These are phyloP conservation scores for Lochmaea crataegi DNA, from an alignment of 2,888 invertebrate genomes.

Conservation along the genomic window DNA sequence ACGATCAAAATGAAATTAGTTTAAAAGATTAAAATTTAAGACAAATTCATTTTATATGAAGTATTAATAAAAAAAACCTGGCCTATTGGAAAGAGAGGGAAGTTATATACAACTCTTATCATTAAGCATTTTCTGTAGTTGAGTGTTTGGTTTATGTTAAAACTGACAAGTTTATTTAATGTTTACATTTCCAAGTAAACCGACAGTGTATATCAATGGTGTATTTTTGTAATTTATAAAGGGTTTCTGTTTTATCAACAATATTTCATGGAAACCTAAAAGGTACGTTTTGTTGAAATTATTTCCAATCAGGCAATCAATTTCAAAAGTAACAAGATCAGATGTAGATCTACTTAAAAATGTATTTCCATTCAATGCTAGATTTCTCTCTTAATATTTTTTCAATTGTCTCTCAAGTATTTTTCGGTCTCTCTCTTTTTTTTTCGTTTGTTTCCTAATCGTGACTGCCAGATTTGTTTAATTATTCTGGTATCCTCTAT, in stretches of 20 bases:
- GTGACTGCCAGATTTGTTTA: no score
- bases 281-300: neutral
- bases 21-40: no score
- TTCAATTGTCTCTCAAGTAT: no score
- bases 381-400: no score
- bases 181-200: constrained; percentile 26
- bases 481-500: no score
- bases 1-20: no score
- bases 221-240: constrained; percentile 28
- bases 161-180: constrained; percentile 34
- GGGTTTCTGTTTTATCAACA: neutral
- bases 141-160: constrained; percentile 33
- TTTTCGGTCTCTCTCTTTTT: no score
- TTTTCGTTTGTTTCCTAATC: no score
- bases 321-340: neutral
- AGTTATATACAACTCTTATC: constrained; percentile 28
- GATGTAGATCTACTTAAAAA: neutral
- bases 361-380: no score
- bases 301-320: neutral
- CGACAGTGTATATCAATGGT: constrained; percentile 18
- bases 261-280: neutral
- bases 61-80: neutral
- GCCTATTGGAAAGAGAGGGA: constrained; percentile 26
- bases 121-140: constrained; percentile 20
- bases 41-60: no score